phyloP scores from a whole-genome alignment of 2,113 vertebrate species.

The Mastomys natalensis region DNA sequence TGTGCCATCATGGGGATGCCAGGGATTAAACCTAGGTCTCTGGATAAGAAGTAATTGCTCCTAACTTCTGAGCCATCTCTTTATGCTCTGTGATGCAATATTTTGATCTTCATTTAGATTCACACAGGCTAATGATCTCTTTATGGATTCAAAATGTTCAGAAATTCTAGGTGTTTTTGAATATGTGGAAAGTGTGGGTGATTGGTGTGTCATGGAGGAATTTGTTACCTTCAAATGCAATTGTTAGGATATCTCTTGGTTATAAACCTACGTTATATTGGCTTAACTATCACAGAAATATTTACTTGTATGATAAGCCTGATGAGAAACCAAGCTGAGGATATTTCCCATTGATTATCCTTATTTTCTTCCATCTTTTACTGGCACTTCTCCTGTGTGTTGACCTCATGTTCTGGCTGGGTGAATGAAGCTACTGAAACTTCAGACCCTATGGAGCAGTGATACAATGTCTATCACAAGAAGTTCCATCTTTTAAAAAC shows the following conservation, averaged over 20 bases:
- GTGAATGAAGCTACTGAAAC: neutral
- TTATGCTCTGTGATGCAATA: neutral
- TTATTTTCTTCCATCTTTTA: neutral
- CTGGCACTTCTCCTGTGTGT: neutral
- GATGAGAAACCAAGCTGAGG: neutral
- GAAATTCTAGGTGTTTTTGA: neutral
- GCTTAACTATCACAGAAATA: neutral
- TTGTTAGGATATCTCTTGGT: neutral
- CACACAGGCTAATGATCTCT: too few relatives aligned
- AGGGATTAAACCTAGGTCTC: neutral
- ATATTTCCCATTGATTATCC: neutral
- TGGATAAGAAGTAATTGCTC: neutral
- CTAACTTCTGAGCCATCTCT: neutral
- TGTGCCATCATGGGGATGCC: neutral
- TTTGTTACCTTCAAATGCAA: neutral
- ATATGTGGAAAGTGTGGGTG: neutral
- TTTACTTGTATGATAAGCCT: neutral
- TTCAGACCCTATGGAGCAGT: neutral
- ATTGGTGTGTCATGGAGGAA: neutral
- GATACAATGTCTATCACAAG: neutral
- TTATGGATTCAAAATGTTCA: neutral
- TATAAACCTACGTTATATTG: neutral
- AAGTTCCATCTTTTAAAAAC: neutral
- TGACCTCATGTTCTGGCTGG: neutral
- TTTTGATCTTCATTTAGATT: neutral